Evolutionary conservation across 1,140 invertebrate species (phyloP).

Genomic region (Trichonephila clavata): DNA sequence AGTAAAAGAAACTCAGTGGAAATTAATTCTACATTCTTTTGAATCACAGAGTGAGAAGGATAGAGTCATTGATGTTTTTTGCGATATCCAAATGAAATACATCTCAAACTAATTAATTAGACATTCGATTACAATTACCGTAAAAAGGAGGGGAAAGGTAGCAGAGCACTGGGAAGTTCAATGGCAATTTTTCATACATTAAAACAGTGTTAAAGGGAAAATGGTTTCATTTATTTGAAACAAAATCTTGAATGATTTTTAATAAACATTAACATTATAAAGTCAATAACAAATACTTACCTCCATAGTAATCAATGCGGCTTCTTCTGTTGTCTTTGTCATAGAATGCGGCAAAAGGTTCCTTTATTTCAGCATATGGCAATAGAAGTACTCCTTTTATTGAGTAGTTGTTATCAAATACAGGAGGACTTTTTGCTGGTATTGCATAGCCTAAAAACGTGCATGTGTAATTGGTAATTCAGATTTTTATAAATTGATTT

Average conservation of each 20-base stretch:
- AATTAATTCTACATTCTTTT: background rate
- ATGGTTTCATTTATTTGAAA: background rate
- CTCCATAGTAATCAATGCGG: slow-evolving; percentile 97
- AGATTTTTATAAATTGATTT: no score
- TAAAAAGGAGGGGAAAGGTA: background rate
- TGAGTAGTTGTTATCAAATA: slow-evolving; percentile 83
- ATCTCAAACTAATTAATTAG: no score
- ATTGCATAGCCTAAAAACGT: background rate
- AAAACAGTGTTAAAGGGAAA: background rate
- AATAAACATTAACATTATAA: background rate
- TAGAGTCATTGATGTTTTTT: background rate
- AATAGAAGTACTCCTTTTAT: slow-evolving; percentile 88
- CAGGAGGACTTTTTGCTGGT: slow-evolving; percentile 39
- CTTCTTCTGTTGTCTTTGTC: slow-evolving; percentile 88
- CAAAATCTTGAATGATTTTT: background rate
- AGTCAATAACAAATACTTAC: slow-evolving; percentile 80
- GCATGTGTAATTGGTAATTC: no score
- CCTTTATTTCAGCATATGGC: slow-evolving; percentile 94
- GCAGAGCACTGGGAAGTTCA: no score
- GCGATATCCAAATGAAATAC: no score
- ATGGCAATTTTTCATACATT: background rate
- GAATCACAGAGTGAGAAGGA: background rate
- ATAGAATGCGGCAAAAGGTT: slow-evolving; percentile 93
- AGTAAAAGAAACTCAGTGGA: no score
- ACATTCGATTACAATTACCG: no score